Conservation (phyloP, 2,797 vertebrate species). For the Oreortyx pictus region DNA sequence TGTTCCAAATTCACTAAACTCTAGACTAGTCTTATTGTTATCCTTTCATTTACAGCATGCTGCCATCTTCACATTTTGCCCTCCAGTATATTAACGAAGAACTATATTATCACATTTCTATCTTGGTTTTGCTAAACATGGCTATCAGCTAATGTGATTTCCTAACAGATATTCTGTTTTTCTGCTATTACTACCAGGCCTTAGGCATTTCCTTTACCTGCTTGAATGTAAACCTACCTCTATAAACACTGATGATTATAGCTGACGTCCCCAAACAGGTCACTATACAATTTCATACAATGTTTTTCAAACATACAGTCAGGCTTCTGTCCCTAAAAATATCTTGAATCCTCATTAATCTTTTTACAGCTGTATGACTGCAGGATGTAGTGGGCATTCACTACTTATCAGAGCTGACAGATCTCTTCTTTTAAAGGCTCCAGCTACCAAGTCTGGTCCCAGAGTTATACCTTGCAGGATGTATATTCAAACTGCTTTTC, state of each 20-base stretch:
- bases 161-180: neutral
- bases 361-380: neutral
- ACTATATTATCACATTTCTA: neutral
- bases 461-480: neutral
- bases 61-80: neutral
- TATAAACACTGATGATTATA: neutral
- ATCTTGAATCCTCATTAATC: neutral
- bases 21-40: neutral
- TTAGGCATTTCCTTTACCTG: neutral
- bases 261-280: neutral
- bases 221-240: neutral
- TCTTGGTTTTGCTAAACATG: neutral
- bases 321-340: neutral
- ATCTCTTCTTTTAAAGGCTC: neutral
- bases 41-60: neutral
- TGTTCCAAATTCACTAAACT: neutral
- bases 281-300: neutral
- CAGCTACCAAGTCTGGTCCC: neutral
- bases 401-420: neutral
- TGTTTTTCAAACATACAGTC: neutral
- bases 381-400: neutral
- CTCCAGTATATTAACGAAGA: neutral
- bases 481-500: neutral
- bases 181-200: fast-evolving
- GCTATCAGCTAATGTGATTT: neutral